A percentile compares a stretch with the other conserved stretches of the same genome.
Conservation (phyloP, 2,797 vertebrate species). For the Ammospiza maritima region DNA sequence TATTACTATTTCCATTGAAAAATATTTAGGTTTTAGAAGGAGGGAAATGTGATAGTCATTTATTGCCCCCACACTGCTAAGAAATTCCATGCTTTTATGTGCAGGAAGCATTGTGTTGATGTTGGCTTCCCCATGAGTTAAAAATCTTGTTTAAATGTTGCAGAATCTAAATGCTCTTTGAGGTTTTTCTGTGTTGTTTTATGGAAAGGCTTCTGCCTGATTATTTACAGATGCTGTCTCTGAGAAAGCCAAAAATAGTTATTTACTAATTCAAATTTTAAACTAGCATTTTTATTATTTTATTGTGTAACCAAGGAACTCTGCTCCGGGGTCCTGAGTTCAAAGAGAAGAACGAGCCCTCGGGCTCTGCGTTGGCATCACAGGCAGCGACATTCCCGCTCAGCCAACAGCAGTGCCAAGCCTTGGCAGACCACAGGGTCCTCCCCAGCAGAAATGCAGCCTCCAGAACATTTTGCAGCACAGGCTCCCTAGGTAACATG, state of each 20-base stretch:
- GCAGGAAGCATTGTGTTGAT: conserved; percentile 88
- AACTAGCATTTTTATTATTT: conserved; percentile 69
- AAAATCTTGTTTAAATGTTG: conserved; percentile 90
- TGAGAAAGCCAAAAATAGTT: conserved; percentile 80
- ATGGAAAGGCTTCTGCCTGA: conserved; percentile 84
- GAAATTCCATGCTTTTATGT: conserved; percentile 87
- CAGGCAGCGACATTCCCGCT: not conserved
- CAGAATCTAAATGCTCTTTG: conserved; percentile 85
- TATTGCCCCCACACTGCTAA: conserved; percentile 85
- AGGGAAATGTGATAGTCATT: conserved; percentile 85
- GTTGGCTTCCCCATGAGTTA: conserved; percentile 84
- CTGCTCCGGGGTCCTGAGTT: conserved; percentile 30
- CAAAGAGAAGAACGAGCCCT: conserved; percentile 22
- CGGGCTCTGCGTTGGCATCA: not conserved
- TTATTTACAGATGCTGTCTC: conserved; percentile 86
- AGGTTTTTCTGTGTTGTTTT: conserved; percentile 84
- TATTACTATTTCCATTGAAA: conserved; percentile 72
- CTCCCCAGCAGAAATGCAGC: not conserved
- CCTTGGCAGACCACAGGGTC: not conserved
- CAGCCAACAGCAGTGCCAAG: not conserved
- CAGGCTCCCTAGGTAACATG: not conserved
- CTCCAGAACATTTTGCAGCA: not conserved
- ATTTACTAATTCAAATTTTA: conserved; percentile 72
- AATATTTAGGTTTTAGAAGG: conserved; percentile 74
- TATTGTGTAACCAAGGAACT: conserved; percentile 58